A percentile compares a stretch with the other conserved stretches of the same genome.
phyloP scores from a whole-genome alignment of 2,113 vertebrate genomes.

The Sula dactylatra region DNA sequence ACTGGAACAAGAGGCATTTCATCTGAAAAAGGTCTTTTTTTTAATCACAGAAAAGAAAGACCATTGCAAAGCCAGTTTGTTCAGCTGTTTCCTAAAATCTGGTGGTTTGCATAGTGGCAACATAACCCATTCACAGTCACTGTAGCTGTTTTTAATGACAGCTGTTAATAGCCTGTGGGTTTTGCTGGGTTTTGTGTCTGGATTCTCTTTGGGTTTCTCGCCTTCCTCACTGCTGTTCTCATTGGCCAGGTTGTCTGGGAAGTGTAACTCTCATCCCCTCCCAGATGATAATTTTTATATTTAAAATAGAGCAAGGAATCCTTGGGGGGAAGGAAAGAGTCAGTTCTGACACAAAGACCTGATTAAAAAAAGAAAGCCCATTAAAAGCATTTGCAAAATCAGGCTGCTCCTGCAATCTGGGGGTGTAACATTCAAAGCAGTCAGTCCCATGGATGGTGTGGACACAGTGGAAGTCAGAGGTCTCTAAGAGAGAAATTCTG shows the following conservation, averaged over 20 bases:
- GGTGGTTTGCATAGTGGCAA: background rate
- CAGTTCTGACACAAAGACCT: slow-evolving; percentile 50
- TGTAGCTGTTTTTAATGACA: background rate
- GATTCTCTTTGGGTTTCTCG: background rate
- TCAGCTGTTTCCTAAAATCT: background rate
- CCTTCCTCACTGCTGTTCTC: background rate
- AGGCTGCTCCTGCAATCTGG: background rate
- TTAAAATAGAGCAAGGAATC: slow-evolving; percentile 58
- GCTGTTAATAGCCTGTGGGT: background rate
- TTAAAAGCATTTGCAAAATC: slow-evolving; percentile 35
- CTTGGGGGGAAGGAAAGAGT: background rate
- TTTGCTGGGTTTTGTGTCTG: background rate
- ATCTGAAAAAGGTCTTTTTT: background rate
- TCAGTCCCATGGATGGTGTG: background rate
- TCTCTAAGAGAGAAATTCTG: background rate
- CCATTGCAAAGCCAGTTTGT: background rate
- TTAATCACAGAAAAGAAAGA: background rate
- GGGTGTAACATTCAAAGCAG: background rate
- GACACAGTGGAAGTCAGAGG: background rate
- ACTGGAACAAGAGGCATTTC: background rate
- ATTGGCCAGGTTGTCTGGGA: slow-evolving; percentile 11
- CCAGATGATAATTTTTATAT: background rate
- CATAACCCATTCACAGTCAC: background rate
- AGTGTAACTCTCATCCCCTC: background rate
- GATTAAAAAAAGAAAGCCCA: slow-evolving; percentile 65